Base-by-base conservation (phyloP, 2,888 invertebrate genomes). In the Eurytoma californica region DNA sequence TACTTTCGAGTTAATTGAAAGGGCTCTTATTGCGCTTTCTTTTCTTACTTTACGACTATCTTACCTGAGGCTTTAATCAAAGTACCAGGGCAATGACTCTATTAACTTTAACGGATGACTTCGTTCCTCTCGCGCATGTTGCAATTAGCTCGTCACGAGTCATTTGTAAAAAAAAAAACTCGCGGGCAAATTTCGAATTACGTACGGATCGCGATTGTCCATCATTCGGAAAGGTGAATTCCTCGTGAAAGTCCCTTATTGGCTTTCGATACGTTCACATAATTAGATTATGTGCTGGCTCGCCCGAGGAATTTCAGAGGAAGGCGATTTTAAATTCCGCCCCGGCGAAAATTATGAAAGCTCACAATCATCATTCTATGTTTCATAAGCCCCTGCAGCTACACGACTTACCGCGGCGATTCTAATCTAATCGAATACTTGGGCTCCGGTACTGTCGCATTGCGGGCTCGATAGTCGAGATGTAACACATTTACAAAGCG, bases 401-500 rank as follows among this genome's bases (percentile, higher is more conserved):
- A 61, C 73, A 69, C 53, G 65, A 51, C 28, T 66, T 58, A 28
- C 14, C 28, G 16, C 58, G 1, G 18, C 55, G 69, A 70, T 75
- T 72, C 24, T 30, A 70, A 75, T 75, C 75, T 55, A 72, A 79
- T 79, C 72, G 65, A 55, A 72, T 66, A 75, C 39, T 39, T 58
- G 61, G 65, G 53, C 66, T 65, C 18, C 0, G 57, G 51, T 55
- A 72, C 16, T n/a, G 18, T n/a, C 69, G 57, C 57, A 65, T 70
- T 70, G 63, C 65, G 9, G 24, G 3, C 65, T 57, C n/a, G 28
- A 39, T 39, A 39, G 66, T 73, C 65, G 28, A 39, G 55, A 63
- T 76, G 60, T 69, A 69, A 63, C 76, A 47, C 69, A 61, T 68
- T 76, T 55, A 63, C 55, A 68, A 57, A 57, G 51, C 14, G 28